Percentiles rank a stretch among this genome's conserved stretches.
Evolutionary conservation across 2,113 vertebrate species (phyloP).

Genomic region (Camelus bactrianus): DNA sequence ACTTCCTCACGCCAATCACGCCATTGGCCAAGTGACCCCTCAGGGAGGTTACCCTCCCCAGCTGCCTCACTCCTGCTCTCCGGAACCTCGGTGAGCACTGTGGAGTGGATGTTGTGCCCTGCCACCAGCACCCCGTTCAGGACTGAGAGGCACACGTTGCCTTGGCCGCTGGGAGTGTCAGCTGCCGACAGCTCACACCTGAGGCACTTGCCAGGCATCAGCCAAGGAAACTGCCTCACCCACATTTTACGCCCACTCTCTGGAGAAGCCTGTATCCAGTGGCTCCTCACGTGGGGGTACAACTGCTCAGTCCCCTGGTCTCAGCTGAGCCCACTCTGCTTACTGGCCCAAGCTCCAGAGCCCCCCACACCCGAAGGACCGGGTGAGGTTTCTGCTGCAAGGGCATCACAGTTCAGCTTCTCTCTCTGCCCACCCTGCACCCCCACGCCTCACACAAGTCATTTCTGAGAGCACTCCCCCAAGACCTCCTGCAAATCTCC

Average conservation of each 20-base stretch:
- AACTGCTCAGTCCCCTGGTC: not conserved
- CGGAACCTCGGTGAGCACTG: not conserved
- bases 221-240: not conserved
- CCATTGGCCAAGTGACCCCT: not conserved
- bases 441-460: rapidly evolving
- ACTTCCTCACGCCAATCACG: not conserved
- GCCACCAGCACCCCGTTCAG: not conserved
- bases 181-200: not conserved
- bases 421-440: no score
- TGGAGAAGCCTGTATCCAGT: not conserved
- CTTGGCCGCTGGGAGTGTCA: not conserved
- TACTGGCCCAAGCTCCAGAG: not conserved
- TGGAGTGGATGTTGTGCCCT: no score
- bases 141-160: not conserved
- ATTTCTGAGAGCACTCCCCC: not conserved
- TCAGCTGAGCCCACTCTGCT: not conserved
- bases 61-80: not conserved
- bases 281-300: not conserved
- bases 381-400: not conserved
- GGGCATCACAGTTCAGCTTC: not conserved
- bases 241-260: not conserved
- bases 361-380: not conserved
- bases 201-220: not conserved
- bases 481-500: not conserved
- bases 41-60: not conserved